These are phyloP conservation scores for Sebastes nivosus DNA, from an alignment of 2,797 vertebrate genomes.

Conservation along the genomic window DNA sequence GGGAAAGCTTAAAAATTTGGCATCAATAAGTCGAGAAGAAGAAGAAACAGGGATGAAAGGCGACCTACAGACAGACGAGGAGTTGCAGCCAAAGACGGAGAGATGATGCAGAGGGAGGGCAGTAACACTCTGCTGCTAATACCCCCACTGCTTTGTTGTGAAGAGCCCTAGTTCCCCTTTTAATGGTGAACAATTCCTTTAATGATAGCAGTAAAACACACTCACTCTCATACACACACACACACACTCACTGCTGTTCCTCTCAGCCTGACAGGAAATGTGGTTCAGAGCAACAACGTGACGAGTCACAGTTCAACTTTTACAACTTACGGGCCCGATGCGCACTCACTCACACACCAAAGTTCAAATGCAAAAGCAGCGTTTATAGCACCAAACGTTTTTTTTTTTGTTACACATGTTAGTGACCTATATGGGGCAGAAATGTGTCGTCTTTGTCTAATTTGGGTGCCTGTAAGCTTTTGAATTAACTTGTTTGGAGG, in stretches of 20 bases:
- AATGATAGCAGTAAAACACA: conserved; percentile 74
- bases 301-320: conserved; percentile 72
- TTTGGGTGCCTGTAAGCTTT: conserved; percentile 34
- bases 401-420: conserved; percentile 17
- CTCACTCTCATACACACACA: conserved; percentile 38
- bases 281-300: conserved; percentile 57
- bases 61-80: conserved; percentile 31
- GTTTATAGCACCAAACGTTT: conserved; percentile 43
- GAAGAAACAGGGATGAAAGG: conserved; percentile 17
- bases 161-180: conserved; percentile 69
- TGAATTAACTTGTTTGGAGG: conserved; percentile 42
- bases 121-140: conserved; percentile 73
- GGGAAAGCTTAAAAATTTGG: not conserved
- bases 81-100: conserved; percentile 48
- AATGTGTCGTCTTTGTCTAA: conserved; percentile 49
- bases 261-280: conserved; percentile 66
- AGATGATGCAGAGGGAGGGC: conserved; percentile 56
- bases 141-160: conserved; percentile 75
- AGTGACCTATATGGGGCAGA: conserved; percentile 43
- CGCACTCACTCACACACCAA: conserved; percentile 30
- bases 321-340: conserved; percentile 41
- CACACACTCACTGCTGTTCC: conserved; percentile 43
- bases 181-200: conserved; percentile 74
- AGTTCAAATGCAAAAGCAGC: conserved; percentile 49
- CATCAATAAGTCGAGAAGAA: conserved; percentile 3